A percentile compares a stretch with the other conserved stretches of the same genome.
phyloP scores from a whole-genome alignment of 2,797 vertebrate species.

The Hydrolagus colliei region DNA sequence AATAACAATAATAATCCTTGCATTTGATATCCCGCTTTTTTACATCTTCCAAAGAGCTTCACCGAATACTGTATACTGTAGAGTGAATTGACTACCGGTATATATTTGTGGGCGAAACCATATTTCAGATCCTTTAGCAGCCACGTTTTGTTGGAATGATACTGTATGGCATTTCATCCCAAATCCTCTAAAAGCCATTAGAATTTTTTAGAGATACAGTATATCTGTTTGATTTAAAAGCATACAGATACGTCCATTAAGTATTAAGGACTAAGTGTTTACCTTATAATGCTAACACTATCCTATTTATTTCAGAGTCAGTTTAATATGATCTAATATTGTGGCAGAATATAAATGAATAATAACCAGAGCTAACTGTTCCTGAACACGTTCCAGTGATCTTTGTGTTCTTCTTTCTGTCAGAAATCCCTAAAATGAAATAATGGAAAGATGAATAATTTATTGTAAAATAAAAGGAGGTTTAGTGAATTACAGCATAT shows the following conservation, averaged over 20 bases:
- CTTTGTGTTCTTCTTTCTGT: slow-evolving; percentile 2
- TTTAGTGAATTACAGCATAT: not conserved
- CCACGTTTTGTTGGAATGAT: not conserved
- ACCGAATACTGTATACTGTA: too few relatives aligned
- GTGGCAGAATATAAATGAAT: slow-evolving; percentile 14
- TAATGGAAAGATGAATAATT: slow-evolving; percentile 23
- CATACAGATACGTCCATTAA: not conserved
- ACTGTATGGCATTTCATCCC: not conserved
- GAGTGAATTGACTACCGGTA: too few relatives aligned
- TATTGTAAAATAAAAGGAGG: not conserved
- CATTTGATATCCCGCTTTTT: too few relatives aligned
- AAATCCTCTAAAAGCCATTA: not conserved
- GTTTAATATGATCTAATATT: not conserved
- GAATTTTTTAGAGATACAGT: not conserved
- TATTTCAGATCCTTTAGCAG: too few relatives aligned
- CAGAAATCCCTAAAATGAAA: slow-evolving; percentile 15
- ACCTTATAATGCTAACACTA: not conserved
- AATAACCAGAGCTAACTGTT: not conserved
- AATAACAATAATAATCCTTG: too few relatives aligned
- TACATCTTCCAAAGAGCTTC: too few relatives aligned
- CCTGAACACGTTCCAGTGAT: not conserved
- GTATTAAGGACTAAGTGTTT: not conserved
- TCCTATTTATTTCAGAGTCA: not conserved
- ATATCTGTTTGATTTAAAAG: not conserved
- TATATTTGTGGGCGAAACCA: too few relatives aligned